A percentile compares a stretch with the other conserved stretches of the same genome.
Evolutionary conservation across 2,888 invertebrate species (phyloP).

Genomic region (Hetaerina titia): DNA sequence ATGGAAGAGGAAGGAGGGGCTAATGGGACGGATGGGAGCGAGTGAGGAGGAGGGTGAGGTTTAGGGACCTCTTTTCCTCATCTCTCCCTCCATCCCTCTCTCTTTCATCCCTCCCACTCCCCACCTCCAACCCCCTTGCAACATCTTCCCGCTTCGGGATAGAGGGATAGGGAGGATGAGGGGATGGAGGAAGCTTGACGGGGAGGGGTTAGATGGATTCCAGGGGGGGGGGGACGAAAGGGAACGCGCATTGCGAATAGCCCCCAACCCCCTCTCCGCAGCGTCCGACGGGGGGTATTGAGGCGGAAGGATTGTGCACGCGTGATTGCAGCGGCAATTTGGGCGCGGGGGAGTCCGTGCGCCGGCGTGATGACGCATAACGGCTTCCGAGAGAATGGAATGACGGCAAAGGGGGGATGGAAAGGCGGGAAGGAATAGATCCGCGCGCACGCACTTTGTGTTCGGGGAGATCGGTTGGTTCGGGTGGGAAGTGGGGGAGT

Average conservation of each 20-base stretch:
- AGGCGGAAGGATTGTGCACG: slow-evolving; percentile 42
- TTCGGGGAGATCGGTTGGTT: neutral
- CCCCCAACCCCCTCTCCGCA: neutral
- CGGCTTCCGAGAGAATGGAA: neutral
- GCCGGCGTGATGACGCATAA: neutral
- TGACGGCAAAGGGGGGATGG: neutral
- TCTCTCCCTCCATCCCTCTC: neutral
- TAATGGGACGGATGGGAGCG: neutral
- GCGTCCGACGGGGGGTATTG: slow-evolving; percentile 21
- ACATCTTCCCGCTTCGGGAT: neutral
- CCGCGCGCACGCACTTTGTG: neutral
- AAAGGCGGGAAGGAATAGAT: neutral
- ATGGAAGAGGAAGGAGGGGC: neutral
- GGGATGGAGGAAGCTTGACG: slow-evolving; percentile 1
- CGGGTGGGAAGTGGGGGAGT: neutral
- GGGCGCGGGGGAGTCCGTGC: neutral
- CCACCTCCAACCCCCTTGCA: neutral
- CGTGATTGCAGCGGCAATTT: slow-evolving; percentile 41
- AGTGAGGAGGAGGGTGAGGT: neutral
- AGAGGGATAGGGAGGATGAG: neutral
- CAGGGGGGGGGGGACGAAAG: neutral
- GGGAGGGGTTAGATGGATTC: neutral
- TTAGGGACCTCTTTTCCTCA: neutral
- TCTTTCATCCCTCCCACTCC: neutral
- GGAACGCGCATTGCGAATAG: neutral